Percentiles rank a stretch among this genome's conserved stretches.
phyloP scores from a whole-genome alignment of 2,797 vertebrate species.

The Psittacula derbiana region DNA sequence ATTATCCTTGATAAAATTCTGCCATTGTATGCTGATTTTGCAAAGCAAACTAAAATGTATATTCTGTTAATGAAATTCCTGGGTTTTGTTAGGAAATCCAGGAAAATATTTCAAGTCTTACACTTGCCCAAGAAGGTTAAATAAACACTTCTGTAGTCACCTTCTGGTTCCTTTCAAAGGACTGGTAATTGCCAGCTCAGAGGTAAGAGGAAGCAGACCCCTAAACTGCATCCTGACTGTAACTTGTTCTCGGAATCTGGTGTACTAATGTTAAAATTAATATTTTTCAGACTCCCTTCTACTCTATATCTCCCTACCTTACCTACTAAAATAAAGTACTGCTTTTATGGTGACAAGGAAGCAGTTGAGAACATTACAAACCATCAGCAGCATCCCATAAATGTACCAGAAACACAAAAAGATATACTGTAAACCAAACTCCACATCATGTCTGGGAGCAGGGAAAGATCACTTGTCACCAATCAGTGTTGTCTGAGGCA shows the following conservation, averaged over 20 bases:
- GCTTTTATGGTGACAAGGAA: neutral
- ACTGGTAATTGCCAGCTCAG: neutral
- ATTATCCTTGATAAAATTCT: neutral
- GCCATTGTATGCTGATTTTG: accelerated
- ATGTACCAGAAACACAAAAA: neutral
- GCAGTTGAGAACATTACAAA: neutral
- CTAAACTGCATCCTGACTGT: neutral
- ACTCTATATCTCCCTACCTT: neutral
- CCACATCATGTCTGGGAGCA: neutral
- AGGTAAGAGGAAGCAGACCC: neutral
- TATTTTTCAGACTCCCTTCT: neutral
- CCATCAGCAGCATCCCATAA: neutral
- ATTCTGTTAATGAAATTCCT: neutral
- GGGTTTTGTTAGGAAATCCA: neutral
- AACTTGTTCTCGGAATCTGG: neutral
- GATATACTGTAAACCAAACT: accelerated
- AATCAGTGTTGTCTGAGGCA: neutral
- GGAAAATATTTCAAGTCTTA: neutral
- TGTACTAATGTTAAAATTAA: neutral
- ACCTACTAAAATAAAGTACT: neutral
- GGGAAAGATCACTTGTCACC: neutral
- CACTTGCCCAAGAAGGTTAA: neutral
- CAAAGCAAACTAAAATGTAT: neutral
- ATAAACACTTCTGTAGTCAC: neutral
- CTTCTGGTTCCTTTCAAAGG: neutral